Evolutionary conservation across 2,113 vertebrate genomes (phyloP), one percentile per base, ranked within the genome.

Genomic region (Lota lota): DNA sequence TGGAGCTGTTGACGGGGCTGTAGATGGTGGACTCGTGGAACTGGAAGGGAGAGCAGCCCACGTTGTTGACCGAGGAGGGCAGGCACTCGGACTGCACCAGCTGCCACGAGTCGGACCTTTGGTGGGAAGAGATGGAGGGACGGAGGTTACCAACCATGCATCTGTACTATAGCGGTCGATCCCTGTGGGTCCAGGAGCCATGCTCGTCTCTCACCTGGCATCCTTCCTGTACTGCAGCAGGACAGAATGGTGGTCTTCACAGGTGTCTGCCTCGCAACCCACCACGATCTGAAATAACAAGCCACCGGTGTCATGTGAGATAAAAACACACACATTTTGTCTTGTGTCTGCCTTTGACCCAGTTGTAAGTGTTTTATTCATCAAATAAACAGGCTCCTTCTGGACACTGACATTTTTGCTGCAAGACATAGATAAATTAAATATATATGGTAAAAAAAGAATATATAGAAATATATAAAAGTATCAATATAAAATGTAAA

Each of bases 1-100:
- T 88, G 0, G 96, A 97, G 87, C 94, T 96, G 84, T 99, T 98
- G 70, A 98, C 94, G 0, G 96, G 93, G 66, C 96, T 98, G 88
- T 96, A 99, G 89, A 97, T 95, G 22, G 95, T 97, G 75, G 97
- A 96, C 90, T 99, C 96, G 0, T 99, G 97, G 89, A 99, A 99
- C 57, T 97, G 95, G 89, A 99, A 99, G 3, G 96, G 97, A 59
- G 96, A 98, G 66, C 97, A 99, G 84, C 97, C 96, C 17, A 98
- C 93, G 58, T 96, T 98, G 75, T 96, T 99, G 62, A 95, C 93
- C 14, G 96, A 95, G 8, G 97, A 98, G 65, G 97, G 97, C 6
- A 99, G 95, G 84, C 97, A 99, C 21, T 98, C 96, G 4, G 95
- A 95, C 88, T 99, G 96, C 18, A 99, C 95, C 0, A 97, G 92